These are phyloP conservation scores for Masticophis lateralis DNA, from an alignment of 2,797 vertebrate species.

Conservation along the genomic window DNA sequence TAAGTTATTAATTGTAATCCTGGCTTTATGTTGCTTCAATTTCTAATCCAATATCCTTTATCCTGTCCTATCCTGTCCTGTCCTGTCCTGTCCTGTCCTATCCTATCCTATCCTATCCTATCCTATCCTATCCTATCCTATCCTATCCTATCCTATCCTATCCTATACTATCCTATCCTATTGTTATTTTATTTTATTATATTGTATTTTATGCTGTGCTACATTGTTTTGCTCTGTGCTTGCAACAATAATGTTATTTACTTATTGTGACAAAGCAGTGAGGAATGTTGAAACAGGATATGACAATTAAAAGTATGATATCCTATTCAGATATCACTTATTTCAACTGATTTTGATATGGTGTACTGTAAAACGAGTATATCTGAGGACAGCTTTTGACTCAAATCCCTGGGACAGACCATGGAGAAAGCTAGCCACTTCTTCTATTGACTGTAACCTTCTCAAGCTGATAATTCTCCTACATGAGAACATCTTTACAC, in stretches of 20 bases:
- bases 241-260: not conserved
- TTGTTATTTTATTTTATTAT: not conserved
- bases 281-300: not conserved
- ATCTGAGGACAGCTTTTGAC: not conserved
- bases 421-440: not conserved
- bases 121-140: no score
- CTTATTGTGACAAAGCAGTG: not conserved
- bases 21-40: not conserved
- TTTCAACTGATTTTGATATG: not conserved
- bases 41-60: not conserved
- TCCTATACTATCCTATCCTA: not conserved
- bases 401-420: not conserved
- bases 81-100: no score
- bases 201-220: not conserved
- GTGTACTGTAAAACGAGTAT: not conserved
- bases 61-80: no score
- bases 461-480: not conserved
- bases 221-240: not conserved
- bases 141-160: not conserved
- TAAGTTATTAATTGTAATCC: not conserved
- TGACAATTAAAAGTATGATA: not conserved
- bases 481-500: not conserved
- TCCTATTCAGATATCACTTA: not conserved
- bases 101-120: no score
- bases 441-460: not conserved